These are phyloP conservation scores for Chrysotoxum bicinctum DNA, from an alignment of 2,888 invertebrate species.

Conservation along the genomic window DNA sequence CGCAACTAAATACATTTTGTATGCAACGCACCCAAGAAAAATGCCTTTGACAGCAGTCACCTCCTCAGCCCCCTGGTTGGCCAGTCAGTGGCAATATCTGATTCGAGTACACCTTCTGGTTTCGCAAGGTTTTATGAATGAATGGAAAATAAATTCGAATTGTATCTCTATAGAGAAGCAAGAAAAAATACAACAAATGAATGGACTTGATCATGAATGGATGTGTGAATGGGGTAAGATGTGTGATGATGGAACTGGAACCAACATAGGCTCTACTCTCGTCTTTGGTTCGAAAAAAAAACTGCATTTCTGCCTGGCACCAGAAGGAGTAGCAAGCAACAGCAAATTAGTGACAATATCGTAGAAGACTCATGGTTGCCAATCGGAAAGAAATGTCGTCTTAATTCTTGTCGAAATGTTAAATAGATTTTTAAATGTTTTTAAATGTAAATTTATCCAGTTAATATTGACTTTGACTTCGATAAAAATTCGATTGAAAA, in stretches of 20 bases:
- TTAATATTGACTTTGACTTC: too few species aligned
- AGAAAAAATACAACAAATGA: conserved; percentile 46
- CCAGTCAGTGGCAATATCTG: neutral
- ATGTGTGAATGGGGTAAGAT: conserved; percentile 55
- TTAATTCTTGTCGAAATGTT: too few species aligned
- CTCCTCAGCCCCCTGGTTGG: too few species aligned
- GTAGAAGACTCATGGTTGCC: conserved; percentile 2
- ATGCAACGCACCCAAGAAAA: conserved; percentile 57
- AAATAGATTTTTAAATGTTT: too few species aligned
- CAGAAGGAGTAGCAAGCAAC: neutral
- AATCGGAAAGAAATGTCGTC: neutral
- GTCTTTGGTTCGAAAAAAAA: neutral
- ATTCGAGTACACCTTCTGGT: conserved; percentile 49
- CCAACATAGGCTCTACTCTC: neutral
- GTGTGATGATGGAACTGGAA: conserved; percentile 26
- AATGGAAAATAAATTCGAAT: conserved; percentile 60
- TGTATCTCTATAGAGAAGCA: conserved; percentile 47
- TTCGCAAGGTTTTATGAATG: conserved; percentile 73
- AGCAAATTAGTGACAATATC: neutral
- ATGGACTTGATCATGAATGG: conserved; percentile 66
- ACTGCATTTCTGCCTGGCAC: neutral
- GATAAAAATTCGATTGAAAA: too few species aligned
- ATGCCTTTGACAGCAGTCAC: conserved; percentile 2
- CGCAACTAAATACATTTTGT: conserved; percentile 47
- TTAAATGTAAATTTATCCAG: too few species aligned